Percentiles rank a stretch among this genome's conserved stretches.
Conservation (phyloP, 2,797 vertebrate genomes). For the Gadopsis bispinosus region DNA sequence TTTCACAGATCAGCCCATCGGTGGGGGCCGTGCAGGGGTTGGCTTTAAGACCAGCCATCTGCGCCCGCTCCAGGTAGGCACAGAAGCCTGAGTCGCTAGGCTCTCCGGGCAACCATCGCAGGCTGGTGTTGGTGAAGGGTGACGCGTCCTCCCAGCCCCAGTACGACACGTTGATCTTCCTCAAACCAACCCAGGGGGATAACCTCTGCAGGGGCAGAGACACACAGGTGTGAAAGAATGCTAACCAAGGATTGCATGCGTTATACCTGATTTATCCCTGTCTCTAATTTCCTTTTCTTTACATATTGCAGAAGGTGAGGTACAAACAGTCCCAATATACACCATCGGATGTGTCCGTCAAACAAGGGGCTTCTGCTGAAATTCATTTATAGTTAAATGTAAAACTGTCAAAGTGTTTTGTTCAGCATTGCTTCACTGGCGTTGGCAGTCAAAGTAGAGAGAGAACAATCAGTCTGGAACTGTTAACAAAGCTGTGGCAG, state of each 20-base stretch:
- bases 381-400: neutral
- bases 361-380: neutral
- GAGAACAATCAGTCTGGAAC: neutral
- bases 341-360: no score
- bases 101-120: conserved; percentile 93
- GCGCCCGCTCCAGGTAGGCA: conserved; percentile 88
- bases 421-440: neutral
- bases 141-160: conserved; percentile 96
- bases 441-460: no score
- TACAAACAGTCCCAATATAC: no score
- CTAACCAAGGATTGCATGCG: no score
- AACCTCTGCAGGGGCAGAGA: conserved; percentile 40
- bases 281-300: neutral
- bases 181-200: conserved; percentile 92
- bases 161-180: conserved; percentile 95
- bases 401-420: neutral
- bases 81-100: conserved; percentile 95
- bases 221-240: neutral
- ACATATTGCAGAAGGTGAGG: neutral
- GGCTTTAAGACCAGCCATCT: conserved; percentile 89
- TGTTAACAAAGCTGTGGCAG: neutral
- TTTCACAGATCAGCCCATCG: conserved; percentile 92
- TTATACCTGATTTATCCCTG: neutral
- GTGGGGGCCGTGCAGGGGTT: conserved; percentile 91
- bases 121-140: conserved; percentile 90